Evolutionary conservation across 2,113 vertebrate species (phyloP).

Genomic region (Chloropsis hardwickii): DNA sequence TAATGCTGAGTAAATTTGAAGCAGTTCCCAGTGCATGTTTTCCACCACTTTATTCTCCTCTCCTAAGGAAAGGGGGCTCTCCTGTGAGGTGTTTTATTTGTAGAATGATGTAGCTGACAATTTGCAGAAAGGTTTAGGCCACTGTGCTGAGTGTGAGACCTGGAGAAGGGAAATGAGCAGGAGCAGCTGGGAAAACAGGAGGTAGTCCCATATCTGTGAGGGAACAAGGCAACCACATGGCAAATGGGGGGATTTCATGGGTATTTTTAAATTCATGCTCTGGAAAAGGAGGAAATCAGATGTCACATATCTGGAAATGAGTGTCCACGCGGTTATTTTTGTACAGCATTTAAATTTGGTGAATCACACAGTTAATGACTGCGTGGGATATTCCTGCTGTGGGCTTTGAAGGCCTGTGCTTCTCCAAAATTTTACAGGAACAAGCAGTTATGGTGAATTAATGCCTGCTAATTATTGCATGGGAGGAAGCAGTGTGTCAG

Average conservation of each 20-base stretch:
- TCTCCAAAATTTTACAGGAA: background rate
- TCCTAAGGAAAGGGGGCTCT: background rate
- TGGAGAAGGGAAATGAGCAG: background rate
- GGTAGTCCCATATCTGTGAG: background rate
- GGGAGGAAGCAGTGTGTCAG: background rate
- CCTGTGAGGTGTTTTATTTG: background rate
- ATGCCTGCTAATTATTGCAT: background rate
- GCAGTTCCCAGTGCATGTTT: background rate
- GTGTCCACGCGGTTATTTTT: background rate
- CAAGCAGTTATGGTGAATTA: background rate
- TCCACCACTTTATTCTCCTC: background rate
- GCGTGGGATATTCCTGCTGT: background rate
- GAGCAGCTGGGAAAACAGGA: background rate
- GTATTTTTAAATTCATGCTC: background rate
- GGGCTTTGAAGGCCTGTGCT: background rate
- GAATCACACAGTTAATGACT: constrained; percentile 1
- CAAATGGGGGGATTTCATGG: background rate
- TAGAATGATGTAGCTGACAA: background rate
- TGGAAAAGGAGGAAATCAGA: background rate
- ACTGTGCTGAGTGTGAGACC: accelerated
- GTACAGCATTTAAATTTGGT: background rate
- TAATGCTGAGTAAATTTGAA: background rate
- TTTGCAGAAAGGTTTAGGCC: background rate
- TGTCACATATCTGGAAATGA: background rate
- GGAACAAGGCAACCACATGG: background rate